A percentile compares a stretch with the other conserved stretches of the same genome.
phyloP scores from a whole-genome alignment of 2,797 vertebrate species.

The Esox masquinongy region DNA sequence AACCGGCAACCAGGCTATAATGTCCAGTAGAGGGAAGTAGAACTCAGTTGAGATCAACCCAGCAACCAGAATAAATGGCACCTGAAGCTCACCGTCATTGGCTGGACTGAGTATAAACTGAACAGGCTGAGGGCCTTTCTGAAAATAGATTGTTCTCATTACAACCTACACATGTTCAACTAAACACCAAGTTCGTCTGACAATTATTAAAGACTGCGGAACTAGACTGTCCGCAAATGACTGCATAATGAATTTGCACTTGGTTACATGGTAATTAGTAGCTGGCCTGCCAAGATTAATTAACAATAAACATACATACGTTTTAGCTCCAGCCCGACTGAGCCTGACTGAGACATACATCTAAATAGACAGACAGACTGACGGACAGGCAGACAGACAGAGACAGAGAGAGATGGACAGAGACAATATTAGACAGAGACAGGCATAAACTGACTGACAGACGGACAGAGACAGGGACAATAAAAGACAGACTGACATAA shows the following conservation, averaged over 20 bases:
- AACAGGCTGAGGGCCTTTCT: not conserved
- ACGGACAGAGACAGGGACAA: no score
- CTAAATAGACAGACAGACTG: no score
- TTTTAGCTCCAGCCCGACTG: not conserved
- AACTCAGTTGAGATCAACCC: slow-evolving; percentile 38
- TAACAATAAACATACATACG: not conserved
- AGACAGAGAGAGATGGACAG: no score
- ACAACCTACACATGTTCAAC: slow-evolving; percentile 2
- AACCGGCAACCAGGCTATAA: not conserved
- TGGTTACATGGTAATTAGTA: not conserved
- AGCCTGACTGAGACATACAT: not conserved
- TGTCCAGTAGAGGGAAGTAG: slow-evolving; percentile 63
- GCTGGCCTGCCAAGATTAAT: not conserved
- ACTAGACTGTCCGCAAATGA: not conserved
- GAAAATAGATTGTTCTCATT: not conserved
- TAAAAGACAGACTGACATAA: no score
- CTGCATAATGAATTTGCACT: not conserved
- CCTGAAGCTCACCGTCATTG: not conserved
- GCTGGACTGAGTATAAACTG: not conserved
- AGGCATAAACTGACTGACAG: no score
- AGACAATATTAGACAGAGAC: no score
- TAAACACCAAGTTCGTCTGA: not conserved
- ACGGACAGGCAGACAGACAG: no score
- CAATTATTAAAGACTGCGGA: not conserved
- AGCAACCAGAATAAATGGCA: not conserved